Percentiles rank a stretch among this genome's conserved stretches.
Evolutionary conservation across 2,888 invertebrate species (phyloP).

Genomic region (Cyclophora punctaria): DNA sequence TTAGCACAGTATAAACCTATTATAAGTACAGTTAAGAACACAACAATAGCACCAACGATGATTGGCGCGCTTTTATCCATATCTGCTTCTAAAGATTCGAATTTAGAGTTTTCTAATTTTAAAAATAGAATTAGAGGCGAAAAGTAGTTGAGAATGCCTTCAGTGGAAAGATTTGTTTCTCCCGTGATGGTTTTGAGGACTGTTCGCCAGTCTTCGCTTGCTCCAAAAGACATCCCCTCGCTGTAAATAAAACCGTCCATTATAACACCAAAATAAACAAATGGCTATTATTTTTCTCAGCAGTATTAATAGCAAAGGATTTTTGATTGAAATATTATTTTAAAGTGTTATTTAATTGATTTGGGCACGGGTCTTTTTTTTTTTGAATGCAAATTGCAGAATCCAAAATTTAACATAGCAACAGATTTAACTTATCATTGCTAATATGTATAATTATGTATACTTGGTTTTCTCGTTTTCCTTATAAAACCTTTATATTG

Average conservation of each 20-base stretch:
- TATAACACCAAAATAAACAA: too few species aligned
- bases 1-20: constrained; percentile 57
- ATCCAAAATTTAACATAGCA: too few species aligned
- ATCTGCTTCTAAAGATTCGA: constrained; percentile 36
- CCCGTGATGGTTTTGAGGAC: constrained; percentile 57
- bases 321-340: too few species aligned
- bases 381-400: too few species aligned
- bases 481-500: too few species aligned
- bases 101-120: constrained; percentile 39
- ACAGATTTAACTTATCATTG: too few species aligned
- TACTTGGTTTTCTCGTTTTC: too few species aligned
- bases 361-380: too few species aligned
- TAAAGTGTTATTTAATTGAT: too few species aligned
- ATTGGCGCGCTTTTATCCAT: constrained; percentile 59
- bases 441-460: too few species aligned
- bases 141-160: constrained; percentile 58
- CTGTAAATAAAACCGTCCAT: constrained; percentile 32
- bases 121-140: constrained; percentile 44
- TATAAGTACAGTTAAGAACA: constrained; percentile 48
- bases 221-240: constrained; percentile 61
- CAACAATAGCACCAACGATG: constrained; percentile 51
- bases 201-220: constrained; percentile 61
- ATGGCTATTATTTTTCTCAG: too few species aligned
- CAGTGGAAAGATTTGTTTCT: constrained; percentile 55
- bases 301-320: too few species aligned